Evolutionary conservation across 1,140 invertebrate species (phyloP).

Genomic region (Lordiphosa stackelbergi): DNA sequence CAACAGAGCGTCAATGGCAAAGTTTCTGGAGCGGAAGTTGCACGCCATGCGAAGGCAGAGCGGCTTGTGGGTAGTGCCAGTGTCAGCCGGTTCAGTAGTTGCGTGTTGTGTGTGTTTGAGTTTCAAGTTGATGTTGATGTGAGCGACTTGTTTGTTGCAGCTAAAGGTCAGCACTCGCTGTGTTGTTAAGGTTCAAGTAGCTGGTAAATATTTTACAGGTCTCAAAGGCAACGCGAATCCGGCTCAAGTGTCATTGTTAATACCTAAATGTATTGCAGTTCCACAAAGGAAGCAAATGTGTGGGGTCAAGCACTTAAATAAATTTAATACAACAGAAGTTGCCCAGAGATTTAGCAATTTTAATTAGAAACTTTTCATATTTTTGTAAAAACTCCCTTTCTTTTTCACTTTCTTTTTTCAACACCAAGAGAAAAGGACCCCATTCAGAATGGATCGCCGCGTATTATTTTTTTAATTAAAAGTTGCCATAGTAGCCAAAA

Average conservation of each 20-base stretch:
- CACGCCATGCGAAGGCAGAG: slow-evolving; percentile 42
- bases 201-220: slow-evolving; percentile 56
- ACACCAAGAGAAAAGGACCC: neutral
- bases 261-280: neutral
- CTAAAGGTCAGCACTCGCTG: slow-evolving; percentile 46
- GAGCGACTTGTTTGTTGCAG: slow-evolving; percentile 19
- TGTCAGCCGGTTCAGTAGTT: slow-evolving; percentile 12
- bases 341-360: too few relatives aligned
- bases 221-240: slow-evolving; percentile 18
- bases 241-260: slow-evolving; percentile 8
- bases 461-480: slow-evolving; percentile 62
- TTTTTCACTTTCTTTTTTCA: too few relatives aligned
- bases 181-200: slow-evolving; percentile 45
- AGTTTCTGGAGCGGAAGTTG: slow-evolving; percentile 67
- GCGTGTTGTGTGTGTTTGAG: slow-evolving; percentile 15
- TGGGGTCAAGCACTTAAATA: neutral
- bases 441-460: slow-evolving; percentile 18
- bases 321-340: too few relatives aligned
- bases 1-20: slow-evolving; percentile 41
- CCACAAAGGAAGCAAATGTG: neutral
- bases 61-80: slow-evolving; percentile 7
- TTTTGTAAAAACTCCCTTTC: too few relatives aligned
- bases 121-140: slow-evolving; percentile 35
- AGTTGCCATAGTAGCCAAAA: slow-evolving; percentile 56
- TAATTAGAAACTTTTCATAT: too few relatives aligned